These are phyloP conservation scores for Sesamia nonagrioides DNA, from an alignment of 1,140 invertebrate species.

Conservation along the genomic window DNA sequence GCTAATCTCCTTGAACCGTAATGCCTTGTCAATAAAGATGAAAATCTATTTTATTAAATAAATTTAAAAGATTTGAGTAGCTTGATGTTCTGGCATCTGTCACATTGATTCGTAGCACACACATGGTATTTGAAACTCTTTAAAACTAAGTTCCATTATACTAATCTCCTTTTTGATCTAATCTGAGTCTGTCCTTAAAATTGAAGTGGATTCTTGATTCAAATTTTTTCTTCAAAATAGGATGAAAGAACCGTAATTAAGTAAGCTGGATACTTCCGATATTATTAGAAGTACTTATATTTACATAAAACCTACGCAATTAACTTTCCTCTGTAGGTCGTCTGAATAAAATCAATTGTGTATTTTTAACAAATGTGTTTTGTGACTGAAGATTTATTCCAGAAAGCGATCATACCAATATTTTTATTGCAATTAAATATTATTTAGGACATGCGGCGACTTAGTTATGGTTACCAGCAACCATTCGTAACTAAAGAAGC, in stretches of 20 bases:
- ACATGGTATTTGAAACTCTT: too few relatives aligned
- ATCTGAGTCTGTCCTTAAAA: not conserved
- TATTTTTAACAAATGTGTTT: not conserved
- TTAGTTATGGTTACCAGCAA: constrained; percentile 20
- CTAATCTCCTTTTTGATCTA: not conserved
- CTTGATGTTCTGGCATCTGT: too few relatives aligned
- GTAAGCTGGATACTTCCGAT: not conserved
- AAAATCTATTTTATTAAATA: too few relatives aligned
- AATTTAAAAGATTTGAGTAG: too few relatives aligned
- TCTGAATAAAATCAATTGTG: constrained; percentile 1
- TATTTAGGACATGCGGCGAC: constrained; percentile 23
- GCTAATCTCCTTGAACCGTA: too few relatives aligned
- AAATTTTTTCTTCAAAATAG: not conserved
- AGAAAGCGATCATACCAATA: not conserved
- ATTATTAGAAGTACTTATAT: constrained; percentile 20
- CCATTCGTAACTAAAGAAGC: constrained; percentile 39
- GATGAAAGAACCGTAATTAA: not conserved
- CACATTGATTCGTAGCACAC: too few relatives aligned
- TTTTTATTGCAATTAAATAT: constrained; percentile 37
- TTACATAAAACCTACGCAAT: constrained; percentile 17
- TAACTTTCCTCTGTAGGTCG: not conserved
- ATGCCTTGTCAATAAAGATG: too few relatives aligned
- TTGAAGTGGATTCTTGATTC: not conserved
- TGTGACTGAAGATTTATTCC: not conserved
- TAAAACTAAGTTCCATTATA: too few relatives aligned